Evolutionary conservation across 2,797 vertebrate species (phyloP).

Genomic region (Notolabrus celidotus): DNA sequence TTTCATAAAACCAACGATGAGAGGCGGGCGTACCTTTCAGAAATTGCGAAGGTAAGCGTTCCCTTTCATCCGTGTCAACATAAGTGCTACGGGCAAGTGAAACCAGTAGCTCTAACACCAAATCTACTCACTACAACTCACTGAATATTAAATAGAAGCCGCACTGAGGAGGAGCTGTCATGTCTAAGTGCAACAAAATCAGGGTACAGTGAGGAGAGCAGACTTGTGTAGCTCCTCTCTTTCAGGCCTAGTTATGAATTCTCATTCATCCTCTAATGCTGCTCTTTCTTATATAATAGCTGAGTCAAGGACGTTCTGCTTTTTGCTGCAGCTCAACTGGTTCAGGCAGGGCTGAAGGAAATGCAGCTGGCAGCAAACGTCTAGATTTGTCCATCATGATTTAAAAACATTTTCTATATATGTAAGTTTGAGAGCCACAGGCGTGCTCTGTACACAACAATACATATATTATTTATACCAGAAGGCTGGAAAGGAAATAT

Average conservation of each 20-base stretch:
- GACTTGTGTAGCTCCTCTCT: constrained; percentile 14
- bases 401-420: background rate
- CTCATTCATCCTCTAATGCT: constrained; percentile 44
- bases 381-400: background rate
- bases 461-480: background rate
- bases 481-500: no score
- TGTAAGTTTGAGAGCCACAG: background rate
- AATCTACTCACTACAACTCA: constrained; percentile 7
- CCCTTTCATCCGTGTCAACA: constrained; percentile 12
- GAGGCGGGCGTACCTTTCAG: constrained; percentile 82
- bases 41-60: constrained; percentile 89
- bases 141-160: constrained; percentile 14
- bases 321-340: constrained; percentile 19
- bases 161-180: background rate
- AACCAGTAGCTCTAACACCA: constrained; percentile 10
- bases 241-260: constrained; percentile 29
- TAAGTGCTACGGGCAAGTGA: background rate
- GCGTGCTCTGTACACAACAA: background rate
- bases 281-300: constrained; percentile 51
- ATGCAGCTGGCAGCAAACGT: background rate
- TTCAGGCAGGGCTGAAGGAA: constrained; percentile 12
- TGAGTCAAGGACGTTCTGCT: constrained; percentile 57
- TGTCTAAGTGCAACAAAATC: constrained; percentile 6
- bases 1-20: constrained; percentile 90
- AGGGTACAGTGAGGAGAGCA: constrained; percentile 2